A percentile compares a stretch with the other conserved stretches of the same genome.
phyloP scores from a whole-genome alignment of 2,888 invertebrate species.

The Hylaea fasciaria region DNA sequence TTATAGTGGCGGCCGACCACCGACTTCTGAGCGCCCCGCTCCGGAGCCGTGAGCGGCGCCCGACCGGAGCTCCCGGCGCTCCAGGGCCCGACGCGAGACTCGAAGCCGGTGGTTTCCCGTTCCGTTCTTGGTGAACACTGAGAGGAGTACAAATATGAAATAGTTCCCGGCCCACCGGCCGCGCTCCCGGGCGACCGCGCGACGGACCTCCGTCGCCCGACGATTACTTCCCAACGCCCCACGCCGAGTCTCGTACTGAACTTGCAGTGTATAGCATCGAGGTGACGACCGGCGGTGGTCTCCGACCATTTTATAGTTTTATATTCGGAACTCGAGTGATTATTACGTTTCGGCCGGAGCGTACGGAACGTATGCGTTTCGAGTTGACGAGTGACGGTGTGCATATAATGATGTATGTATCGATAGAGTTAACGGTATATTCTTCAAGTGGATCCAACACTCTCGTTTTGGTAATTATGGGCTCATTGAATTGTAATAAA shows the following conservation, averaged over 20 bases:
- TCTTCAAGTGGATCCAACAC: neutral
- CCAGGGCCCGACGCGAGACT: constrained; percentile 17
- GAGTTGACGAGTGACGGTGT: neutral
- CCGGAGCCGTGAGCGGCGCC: constrained; percentile 52
- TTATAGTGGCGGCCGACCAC: constrained; percentile 67
- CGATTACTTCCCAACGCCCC: neutral
- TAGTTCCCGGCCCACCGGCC: neutral
- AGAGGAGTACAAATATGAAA: neutral
- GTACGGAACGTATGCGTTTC: neutral
- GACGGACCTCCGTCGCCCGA: neutral
- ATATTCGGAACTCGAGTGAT: constrained; percentile 29
- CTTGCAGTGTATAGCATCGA: neutral
- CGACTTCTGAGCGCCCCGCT: constrained; percentile 22
- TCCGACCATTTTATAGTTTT: constrained; percentile 47
- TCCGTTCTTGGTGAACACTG: neutral
- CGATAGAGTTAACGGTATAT: constrained; percentile 2
- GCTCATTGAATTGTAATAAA: neutral
- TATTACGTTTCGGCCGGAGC: constrained; percentile 2
- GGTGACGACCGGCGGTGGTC: neutral
- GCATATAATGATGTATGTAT: constrained; percentile 2
- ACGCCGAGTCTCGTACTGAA: neutral
- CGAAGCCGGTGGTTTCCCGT: neutral
- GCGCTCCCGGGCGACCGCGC: neutral
- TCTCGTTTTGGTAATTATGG: neutral
- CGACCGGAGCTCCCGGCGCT: constrained; percentile 6